These are phyloP conservation scores for Numida meleagris DNA, from an alignment of 2,113 vertebrate genomes.

Conservation along the genomic window DNA sequence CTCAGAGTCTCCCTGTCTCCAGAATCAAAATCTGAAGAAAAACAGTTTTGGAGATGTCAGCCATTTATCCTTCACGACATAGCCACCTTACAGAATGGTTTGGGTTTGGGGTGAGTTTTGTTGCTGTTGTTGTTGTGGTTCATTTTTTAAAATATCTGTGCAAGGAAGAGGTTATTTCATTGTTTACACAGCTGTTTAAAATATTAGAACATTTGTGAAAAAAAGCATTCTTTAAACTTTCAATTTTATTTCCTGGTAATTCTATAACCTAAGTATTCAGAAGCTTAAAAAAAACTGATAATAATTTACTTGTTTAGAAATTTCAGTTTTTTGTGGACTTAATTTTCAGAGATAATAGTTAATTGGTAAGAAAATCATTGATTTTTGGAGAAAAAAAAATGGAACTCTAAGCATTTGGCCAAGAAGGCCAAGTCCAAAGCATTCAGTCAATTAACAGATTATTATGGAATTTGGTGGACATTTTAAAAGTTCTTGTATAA, in stretches of 20 bases:
- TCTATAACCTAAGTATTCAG: neutral
- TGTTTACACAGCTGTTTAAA: slow-evolving; percentile 26
- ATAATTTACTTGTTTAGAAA: neutral
- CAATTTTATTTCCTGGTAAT: neutral
- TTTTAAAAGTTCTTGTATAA: neutral
- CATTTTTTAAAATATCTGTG: neutral
- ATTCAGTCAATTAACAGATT: neutral
- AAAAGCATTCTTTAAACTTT: neutral
- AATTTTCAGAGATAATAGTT: neutral
- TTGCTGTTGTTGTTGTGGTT: neutral
- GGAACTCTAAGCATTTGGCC: neutral
- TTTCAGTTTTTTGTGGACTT: neutral
- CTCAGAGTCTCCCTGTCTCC: neutral
- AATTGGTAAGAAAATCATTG: neutral
- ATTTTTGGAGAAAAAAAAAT: neutral
- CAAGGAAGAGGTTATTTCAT: neutral
- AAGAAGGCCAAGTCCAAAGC: neutral
- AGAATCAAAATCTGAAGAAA: neutral
- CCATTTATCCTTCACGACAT: neutral
- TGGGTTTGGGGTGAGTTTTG: neutral
- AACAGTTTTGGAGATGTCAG: neutral
- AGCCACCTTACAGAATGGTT: neutral
- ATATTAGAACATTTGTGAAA: neutral
- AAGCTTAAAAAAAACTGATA: neutral
- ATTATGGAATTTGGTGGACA: neutral